Percentiles rank a stretch among this genome's conserved stretches.
Evolutionary conservation across 2,888 invertebrate genomes (phyloP).

Genomic region (Auanema freiburgensis): DNA sequence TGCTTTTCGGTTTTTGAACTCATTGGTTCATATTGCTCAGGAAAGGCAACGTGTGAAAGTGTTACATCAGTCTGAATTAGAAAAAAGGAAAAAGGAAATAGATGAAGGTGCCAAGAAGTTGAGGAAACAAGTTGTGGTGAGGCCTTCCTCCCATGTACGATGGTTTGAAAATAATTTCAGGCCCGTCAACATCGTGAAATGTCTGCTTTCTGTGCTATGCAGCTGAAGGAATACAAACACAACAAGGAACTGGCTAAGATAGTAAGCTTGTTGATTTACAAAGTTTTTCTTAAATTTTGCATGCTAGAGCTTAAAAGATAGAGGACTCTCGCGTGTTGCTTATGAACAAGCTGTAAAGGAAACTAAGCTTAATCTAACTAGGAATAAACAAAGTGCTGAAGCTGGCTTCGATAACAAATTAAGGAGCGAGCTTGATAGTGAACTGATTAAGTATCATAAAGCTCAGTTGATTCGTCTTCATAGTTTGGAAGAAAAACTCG

Average conservation of each 20-base stretch:
- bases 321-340: conserved; percentile 19
- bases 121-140: conserved; percentile 80
- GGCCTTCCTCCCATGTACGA: neutral
- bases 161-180: conserved; percentile 15
- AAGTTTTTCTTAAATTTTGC: neutral
- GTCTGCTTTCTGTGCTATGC: conserved; percentile 85
- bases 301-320: conserved; percentile 17
- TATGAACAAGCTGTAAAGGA: conserved; percentile 37
- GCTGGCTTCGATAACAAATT: conserved; percentile 30
- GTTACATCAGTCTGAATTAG: conserved; percentile 69
- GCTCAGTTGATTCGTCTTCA: conserved; percentile 34
- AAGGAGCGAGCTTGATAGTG: conserved; percentile 29
- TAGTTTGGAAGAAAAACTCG: conserved; percentile 37
- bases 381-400: conserved; percentile 27
- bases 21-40: conserved; percentile 64
- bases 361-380: conserved; percentile 30
- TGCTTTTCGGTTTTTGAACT: conserved; percentile 74
- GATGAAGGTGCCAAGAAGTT: conserved; percentile 87
- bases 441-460: conserved; percentile 35
- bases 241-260: conserved; percentile 93
- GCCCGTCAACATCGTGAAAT: conserved; percentile 81
- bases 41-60: conserved; percentile 86
- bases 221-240: conserved; percentile 89
- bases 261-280: conserved; percentile 25
- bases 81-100: conserved; percentile 78